Base-by-base conservation (phyloP, 2,113 vertebrate genomes). In the Tyrannus savana region DNA sequence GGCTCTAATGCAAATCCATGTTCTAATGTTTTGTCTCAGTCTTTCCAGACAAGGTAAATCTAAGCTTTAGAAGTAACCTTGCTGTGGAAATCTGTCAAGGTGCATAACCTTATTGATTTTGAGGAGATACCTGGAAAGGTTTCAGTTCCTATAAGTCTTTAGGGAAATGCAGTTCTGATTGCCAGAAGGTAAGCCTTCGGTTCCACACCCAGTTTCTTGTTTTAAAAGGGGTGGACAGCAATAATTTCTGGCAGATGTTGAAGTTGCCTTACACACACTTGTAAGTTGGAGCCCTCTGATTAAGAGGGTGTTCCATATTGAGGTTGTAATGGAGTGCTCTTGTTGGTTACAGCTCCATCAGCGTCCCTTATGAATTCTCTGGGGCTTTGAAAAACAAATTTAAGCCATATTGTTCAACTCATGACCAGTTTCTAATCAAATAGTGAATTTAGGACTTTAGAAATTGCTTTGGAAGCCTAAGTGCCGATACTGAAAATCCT, bases 261-360 rank as follows among this genome's bases (percentile, higher is more conserved):
- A 66, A 91, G 50, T 30, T 9, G 12, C 41, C 37, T 83, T 69
- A 37, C 5, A 10, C 21, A 60, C 24, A 8, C 13, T 59, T 60
- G 1, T 60, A 6, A 46, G 19, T 41, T 69, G 49, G n/a, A 84
- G 7, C 5, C 6, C 7, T 52, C 19, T 74, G 85, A 21, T 85
- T 4, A 37, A 66, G 1, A 3, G 49, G 42, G 4, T 58, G 10
- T 46, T 85, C 47, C 27, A 7, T 50, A 8, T 8, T 25, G 21
- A 62, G 63, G 27, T 17, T 1, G 6, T 44, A 60, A 33, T 42
- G 0, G 0, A 25, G 33, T 55, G 41, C 22, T 52, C 33, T 52
- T 37, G 27, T 55, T 85, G 50, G 14, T 55, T 90, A 14, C 35
- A 77, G 16, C 71, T 74, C 2, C 33, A 5, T 46, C 56, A 27